Conservation (phyloP, 2,113 vertebrate genomes). For the Eidolon helvum region DNA sequence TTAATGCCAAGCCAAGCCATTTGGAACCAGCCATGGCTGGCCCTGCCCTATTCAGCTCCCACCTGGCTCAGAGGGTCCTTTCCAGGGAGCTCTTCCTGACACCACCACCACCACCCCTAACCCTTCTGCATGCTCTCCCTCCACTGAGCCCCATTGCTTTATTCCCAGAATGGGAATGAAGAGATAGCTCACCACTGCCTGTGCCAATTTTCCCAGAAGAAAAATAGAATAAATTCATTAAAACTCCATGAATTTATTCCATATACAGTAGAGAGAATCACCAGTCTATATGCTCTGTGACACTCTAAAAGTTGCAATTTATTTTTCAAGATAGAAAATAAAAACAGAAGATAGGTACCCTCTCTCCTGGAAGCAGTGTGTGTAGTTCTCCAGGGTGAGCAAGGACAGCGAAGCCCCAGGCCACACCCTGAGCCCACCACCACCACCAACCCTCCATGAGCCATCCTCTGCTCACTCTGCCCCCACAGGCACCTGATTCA, state of each 20-base stretch:
- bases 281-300: background rate
- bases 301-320: background rate
- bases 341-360: background rate
- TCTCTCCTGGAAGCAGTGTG: background rate
- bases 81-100: background rate
- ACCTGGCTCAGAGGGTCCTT: background rate
- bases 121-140: background rate
- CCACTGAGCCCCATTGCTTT: background rate
- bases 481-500: background rate
- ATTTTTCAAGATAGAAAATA: background rate
- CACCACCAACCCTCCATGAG: fast-evolving
- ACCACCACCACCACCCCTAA: too few species aligned
- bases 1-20: background rate
- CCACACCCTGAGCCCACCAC: background rate
- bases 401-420: fast-evolving
- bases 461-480: background rate
- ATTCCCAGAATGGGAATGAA: background rate
- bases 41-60: background rate
- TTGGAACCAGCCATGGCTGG: background rate
- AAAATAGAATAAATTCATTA: background rate
- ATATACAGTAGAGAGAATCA: background rate
- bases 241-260: background rate
- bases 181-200: background rate
- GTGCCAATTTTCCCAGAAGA: background rate
- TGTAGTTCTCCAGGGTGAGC: background rate